A percentile compares a stretch with the other conserved stretches of the same genome.
These are phyloP conservation scores for Bombus breviceps DNA, from an alignment of 1,140 invertebrate species.

Conservation along the genomic window DNA sequence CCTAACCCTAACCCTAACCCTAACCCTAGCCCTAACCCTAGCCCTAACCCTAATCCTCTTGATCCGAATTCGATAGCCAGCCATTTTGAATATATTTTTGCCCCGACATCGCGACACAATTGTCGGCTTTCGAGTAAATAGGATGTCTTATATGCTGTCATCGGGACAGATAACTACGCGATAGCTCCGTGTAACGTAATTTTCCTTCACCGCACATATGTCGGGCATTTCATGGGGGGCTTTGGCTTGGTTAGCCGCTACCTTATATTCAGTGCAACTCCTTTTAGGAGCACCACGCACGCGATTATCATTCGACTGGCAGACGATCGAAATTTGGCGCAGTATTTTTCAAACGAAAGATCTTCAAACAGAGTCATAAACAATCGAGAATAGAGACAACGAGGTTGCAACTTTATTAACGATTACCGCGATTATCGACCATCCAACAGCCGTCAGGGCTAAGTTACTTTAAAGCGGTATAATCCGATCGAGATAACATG, in stretches of 20 bases:
- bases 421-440: background rate
- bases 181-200: conserved; percentile 12
- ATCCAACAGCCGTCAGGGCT: background rate
- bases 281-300: too few relatives aligned
- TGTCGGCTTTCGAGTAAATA: background rate
- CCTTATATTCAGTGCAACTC: too few relatives aligned
- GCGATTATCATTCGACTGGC: too few relatives aligned
- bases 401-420: background rate
- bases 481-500: too few relatives aligned
- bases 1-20: too few relatives aligned
- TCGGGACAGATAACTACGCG: background rate
- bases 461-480: background rate
- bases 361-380: background rate
- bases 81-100: conserved; percentile 38
- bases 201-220: background rate
- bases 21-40: too few relatives aligned
- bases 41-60: background rate
- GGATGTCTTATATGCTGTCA: conserved; percentile 24
- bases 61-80: conserved; percentile 17
- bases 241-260: too few relatives aligned
- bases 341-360: too few relatives aligned
- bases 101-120: background rate
- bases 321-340: background rate
- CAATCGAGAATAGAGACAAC: background rate
- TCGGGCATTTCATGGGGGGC: too few relatives aligned